Evolutionary conservation across 2,113 vertebrate species (phyloP).

Genomic region (Hydrolagus affinis): DNA sequence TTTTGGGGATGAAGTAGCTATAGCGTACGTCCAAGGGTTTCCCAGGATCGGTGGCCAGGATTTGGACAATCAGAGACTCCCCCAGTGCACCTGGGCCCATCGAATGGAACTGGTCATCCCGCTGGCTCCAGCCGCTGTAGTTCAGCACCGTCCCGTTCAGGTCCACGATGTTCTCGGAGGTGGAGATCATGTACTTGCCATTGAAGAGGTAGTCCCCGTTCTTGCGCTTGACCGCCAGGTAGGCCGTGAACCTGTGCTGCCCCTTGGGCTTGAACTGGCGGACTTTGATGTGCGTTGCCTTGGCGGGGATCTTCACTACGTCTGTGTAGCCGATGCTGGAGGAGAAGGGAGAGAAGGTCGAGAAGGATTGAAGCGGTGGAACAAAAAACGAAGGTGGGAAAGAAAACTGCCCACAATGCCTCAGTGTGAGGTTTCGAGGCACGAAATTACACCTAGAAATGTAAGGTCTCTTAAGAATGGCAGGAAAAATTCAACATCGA

Average conservation of each 20-base stretch:
- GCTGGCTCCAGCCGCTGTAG: constrained; percentile 95
- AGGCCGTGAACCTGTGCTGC: constrained; percentile 81
- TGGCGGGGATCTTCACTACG: constrained; percentile 83
- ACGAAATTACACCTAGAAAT: too few species aligned
- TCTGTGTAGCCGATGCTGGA: constrained; percentile 94
- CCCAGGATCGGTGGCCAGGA: constrained; percentile 81
- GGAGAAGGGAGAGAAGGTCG: background rate
- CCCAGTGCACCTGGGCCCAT: constrained; percentile 80
- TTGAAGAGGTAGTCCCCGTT: constrained; percentile 84
- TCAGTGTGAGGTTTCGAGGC: too few species aligned
- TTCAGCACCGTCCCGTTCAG: constrained; percentile 88
- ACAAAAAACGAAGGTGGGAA: too few species aligned
- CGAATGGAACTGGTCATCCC: constrained; percentile 80
- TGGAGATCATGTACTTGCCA: constrained; percentile 96
- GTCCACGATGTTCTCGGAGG: constrained; percentile 84
- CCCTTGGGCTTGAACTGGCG: constrained; percentile 90
- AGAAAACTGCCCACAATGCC: too few species aligned
- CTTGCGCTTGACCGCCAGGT: constrained; percentile 80
- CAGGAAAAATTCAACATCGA: too few species aligned
- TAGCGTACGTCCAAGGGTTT: constrained; percentile 84
- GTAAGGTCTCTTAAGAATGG: too few species aligned
- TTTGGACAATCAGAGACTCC: constrained; percentile 76
- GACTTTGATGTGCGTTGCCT: constrained; percentile 89
- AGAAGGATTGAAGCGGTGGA: too few species aligned
- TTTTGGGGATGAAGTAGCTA: constrained; percentile 81